Conservation (phyloP, 1,140 invertebrate species). For the Drosophila lowei region DNA sequence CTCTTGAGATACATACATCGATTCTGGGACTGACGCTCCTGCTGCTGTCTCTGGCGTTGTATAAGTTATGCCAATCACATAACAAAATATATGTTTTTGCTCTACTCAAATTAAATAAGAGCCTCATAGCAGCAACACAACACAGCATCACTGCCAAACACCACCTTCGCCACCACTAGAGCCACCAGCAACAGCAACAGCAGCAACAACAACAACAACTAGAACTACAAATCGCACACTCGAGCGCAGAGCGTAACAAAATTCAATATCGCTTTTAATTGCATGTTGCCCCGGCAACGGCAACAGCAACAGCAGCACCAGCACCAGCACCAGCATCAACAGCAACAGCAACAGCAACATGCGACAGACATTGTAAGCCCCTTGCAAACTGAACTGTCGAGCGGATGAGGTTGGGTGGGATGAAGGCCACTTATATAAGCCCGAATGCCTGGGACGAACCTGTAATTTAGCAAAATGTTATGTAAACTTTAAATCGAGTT, state of each 20-base stretch:
- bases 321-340: conserved; percentile 35
- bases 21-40: too few relatives aligned
- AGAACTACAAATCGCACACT: conserved; percentile 66
- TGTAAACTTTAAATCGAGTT: conserved; percentile 80
- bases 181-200: background rate
- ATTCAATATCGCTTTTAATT: conserved; percentile 81
- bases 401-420: conserved; percentile 15
- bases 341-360: conserved; percentile 48
- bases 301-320: conserved; percentile 43
- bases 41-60: conserved; percentile 31
- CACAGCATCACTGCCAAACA: background rate
- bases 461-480: conserved; percentile 81
- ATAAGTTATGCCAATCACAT: conserved; percentile 77
- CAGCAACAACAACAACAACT: conserved; percentile 29
- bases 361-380: conserved; percentile 77
- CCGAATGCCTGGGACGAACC: conserved; percentile 60
- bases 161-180: conserved; percentile 1
- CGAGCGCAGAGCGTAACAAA: conserved; percentile 76
- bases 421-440: conserved; percentile 75
- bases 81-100: conserved; percentile 73
- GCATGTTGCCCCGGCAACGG: conserved; percentile 75
- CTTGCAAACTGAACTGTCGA: conserved; percentile 71
- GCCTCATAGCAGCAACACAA: conserved; percentile 46
- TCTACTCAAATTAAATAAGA: conserved; percentile 76
- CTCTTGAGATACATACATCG: too few relatives aligned